Conservation (phyloP, 2,113 vertebrate genomes). For the Syngnathus floridae region DNA sequence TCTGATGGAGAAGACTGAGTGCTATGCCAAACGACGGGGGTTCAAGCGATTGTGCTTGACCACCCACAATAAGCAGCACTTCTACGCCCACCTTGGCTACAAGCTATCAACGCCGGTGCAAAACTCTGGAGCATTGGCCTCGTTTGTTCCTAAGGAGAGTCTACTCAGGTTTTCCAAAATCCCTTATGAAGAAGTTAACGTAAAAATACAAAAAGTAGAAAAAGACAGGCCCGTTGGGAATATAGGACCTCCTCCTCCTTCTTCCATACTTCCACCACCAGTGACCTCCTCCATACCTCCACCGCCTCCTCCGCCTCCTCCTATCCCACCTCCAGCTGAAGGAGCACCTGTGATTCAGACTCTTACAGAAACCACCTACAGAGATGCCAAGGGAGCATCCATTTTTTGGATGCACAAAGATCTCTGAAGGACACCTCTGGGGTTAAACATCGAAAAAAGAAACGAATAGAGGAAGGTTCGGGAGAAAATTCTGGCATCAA, state of each 20-base stretch:
- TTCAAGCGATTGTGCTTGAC: slow-evolving; percentile 80
- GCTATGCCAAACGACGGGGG: slow-evolving; percentile 72
- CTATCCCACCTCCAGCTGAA: slow-evolving; percentile 3
- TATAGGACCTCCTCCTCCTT: slow-evolving; percentile 4
- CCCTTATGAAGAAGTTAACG: slow-evolving; percentile 2
- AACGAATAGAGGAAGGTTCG: background rate
- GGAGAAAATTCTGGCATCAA: background rate
- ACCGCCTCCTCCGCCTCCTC: slow-evolving; percentile 10
- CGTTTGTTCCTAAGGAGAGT: slow-evolving; percentile 66
- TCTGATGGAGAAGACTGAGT: slow-evolving; percentile 84
- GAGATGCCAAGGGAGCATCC: slow-evolving; percentile 76
- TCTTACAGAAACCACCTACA: slow-evolving; percentile 73
- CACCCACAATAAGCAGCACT: slow-evolving; percentile 88
- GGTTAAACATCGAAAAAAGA: background rate
- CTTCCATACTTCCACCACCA: background rate
- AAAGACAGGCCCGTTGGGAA: background rate
- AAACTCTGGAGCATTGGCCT: slow-evolving; percentile 74
- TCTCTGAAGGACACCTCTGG: slow-evolving; percentile 58
- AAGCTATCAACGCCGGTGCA: slow-evolving; percentile 79
- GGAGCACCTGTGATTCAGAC: slow-evolving; percentile 50
- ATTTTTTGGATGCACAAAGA: slow-evolving; percentile 97
- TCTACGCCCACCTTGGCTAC: slow-evolving; percentile 87
- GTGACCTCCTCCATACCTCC: slow-evolving; percentile 2
- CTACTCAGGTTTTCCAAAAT: slow-evolving; percentile 71
- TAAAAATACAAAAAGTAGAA: background rate